Conservation (phyloP, 2,888 invertebrate genomes). For the Ecliptopera silaceata region DNA sequence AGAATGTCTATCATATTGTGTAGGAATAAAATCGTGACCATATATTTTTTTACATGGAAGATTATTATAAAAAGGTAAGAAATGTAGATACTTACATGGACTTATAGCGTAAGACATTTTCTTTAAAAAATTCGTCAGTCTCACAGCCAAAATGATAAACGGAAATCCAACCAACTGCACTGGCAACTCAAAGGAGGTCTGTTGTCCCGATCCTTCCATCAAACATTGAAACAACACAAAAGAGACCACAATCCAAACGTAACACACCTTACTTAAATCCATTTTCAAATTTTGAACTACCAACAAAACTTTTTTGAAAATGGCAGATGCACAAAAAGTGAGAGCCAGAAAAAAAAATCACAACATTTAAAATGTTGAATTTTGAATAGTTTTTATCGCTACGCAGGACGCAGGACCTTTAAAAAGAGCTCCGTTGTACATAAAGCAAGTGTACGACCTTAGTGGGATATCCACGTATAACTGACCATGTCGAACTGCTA, state of each 20-base stretch:
- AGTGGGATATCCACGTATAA: conserved; percentile 60
- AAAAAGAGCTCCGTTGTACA: conserved; percentile 16
- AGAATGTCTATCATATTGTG: too few species aligned
- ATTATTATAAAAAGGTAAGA: too few species aligned
- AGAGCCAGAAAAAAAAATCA: too few species aligned
- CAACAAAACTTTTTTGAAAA: too few species aligned
- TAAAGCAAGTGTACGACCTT: conserved; percentile 61
- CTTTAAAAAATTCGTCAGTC: conserved; percentile 91
- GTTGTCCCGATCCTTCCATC: conserved; percentile 59
- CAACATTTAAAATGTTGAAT: conserved; percentile 5
- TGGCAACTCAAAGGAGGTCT: conserved; percentile 82
- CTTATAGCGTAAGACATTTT: conserved; percentile 90
- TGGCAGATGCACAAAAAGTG: too few species aligned
- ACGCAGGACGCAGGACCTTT: neutral
- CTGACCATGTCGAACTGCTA: conserved; percentile 60
- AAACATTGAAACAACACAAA: conserved; percentile 64
- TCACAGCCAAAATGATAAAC: conserved; percentile 90
- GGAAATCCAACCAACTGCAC: conserved; percentile 93
- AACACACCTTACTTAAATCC: conserved; percentile 66
- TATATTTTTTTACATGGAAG: too few species aligned
- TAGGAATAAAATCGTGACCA: too few species aligned
- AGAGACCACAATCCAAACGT: conserved; percentile 59
- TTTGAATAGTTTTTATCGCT: conserved; percentile 9
- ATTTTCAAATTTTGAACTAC: conserved; percentile 48
- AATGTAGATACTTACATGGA: conserved; percentile 37